phyloP scores from a whole-genome alignment of 1,140 invertebrate genomes.

The Batillaria attramentaria region DNA sequence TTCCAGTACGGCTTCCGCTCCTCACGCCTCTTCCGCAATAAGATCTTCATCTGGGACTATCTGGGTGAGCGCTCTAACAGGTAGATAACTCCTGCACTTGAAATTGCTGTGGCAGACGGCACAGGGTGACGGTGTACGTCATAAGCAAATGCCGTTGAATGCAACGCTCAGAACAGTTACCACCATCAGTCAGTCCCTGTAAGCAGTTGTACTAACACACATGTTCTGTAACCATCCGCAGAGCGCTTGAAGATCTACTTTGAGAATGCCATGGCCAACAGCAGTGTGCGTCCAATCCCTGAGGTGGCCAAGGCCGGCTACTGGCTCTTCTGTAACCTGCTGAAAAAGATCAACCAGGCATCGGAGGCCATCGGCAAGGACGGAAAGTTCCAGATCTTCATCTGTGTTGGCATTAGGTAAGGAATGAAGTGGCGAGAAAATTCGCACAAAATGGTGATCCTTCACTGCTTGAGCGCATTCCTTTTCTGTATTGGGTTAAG shows the following conservation, averaged over 20 bases:
- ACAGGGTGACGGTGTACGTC: too few species aligned
- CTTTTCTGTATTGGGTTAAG: too few species aligned
- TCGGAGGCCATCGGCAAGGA: slow-evolving; percentile 94
- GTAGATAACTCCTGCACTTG: too few species aligned
- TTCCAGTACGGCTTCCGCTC: slow-evolving; percentile 89
- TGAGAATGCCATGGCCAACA: slow-evolving; percentile 74
- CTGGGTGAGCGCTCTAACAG: slow-evolving; percentile 84
- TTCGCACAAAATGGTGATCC: too few species aligned
- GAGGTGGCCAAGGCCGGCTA: slow-evolving; percentile 66
- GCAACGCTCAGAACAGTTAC: too few species aligned
- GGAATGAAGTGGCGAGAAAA: too few species aligned
- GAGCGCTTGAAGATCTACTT: slow-evolving; percentile 89
- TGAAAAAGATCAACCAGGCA: slow-evolving; percentile 83
- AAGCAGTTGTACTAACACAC: too few species aligned
- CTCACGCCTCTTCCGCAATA: slow-evolving; percentile 90
- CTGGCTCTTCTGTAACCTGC: slow-evolving; percentile 72
- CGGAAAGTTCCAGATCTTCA: slow-evolving; percentile 97
- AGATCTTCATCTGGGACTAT: slow-evolving; percentile 98
- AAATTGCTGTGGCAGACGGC: too few species aligned
- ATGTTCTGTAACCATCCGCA: too few species aligned
- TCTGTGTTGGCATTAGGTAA: slow-evolving; percentile 91
- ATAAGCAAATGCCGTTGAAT: too few species aligned
- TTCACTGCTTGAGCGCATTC: too few species aligned
- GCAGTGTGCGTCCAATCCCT: slow-evolving; percentile 53
- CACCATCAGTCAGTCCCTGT: too few species aligned